Evolutionary conservation across 2,113 vertebrate species (phyloP).

Genomic region (Fregetta grallaria): DNA sequence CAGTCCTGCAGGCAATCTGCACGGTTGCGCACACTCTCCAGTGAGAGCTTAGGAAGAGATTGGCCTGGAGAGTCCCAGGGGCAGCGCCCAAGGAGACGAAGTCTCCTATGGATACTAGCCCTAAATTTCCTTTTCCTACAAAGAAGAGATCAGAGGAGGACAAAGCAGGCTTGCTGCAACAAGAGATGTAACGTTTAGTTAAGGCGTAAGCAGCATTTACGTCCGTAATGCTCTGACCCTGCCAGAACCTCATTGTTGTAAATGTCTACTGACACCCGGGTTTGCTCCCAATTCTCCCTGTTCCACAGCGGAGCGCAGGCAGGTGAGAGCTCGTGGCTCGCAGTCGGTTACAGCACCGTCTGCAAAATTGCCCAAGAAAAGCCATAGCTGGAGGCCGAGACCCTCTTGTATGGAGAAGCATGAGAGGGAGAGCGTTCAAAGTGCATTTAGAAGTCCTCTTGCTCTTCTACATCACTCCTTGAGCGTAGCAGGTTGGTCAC

Average conservation of each 20-base stretch:
- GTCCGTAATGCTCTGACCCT: not conserved
- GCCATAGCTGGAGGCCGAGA: not conserved
- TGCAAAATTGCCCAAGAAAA: not conserved
- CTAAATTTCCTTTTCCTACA: not conserved
- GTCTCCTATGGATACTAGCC: not conserved
- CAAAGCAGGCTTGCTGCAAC: not conserved
- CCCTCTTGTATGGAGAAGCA: not conserved
- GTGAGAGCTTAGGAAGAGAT: not conserved
- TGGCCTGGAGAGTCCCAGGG: not conserved
- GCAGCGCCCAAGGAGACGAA: fast-evolving
- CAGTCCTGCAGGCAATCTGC: not conserved
- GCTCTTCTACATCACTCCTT: not conserved
- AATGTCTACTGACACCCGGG: fast-evolving
- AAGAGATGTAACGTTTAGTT: not conserved
- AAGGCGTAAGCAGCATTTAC: not conserved
- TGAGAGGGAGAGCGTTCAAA: not conserved
- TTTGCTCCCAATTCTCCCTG: not conserved
- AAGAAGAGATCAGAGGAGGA: not conserved
- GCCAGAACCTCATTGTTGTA: not conserved
- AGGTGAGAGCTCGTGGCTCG: fast-evolving
- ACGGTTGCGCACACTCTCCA: fast-evolving
- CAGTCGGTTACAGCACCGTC: not conserved
- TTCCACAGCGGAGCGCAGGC: fast-evolving
- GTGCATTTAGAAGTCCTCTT: not conserved
- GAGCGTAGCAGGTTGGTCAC: not conserved